Evolutionary conservation across 2,888 invertebrate species (phyloP), one percentile per base, ranked within the genome.

Genomic region (Dryobotodes eremita): DNA sequence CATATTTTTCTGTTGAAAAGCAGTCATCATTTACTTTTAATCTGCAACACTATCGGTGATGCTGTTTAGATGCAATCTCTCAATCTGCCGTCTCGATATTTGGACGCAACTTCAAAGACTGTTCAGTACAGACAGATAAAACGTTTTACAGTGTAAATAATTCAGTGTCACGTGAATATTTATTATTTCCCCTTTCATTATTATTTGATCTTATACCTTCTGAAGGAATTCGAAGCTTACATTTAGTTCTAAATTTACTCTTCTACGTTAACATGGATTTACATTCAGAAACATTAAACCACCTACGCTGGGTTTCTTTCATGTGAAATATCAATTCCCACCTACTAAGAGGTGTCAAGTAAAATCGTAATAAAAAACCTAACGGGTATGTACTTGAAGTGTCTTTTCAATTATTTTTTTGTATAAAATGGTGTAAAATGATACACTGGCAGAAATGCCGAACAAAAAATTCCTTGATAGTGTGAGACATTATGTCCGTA

Each of bases 91-190:
- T 75, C 36, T 17, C 17, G 71, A 59, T 64, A 85, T 85, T 85
- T 82, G 59, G 86, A 74, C 48, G 64, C 36, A 7, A 71, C 76
- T 81, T 87, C 82, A 81, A 85, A 84, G 82, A 61, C 57, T 36
- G 31, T 36, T 62, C 31, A 8, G 57, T 50, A 65, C 64, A 75
- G 20, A 81, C 31, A 73, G 66, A 80, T 62, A 53, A 71, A 82
- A 79, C n/a, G 13, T 61, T 75, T 72, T 70, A 65, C 26, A 48
- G 10, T 46, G 48, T 80, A 75, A 85, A 83, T 85, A 70, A 85
- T 72, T 83, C 50, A 85, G 71, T 75, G 69, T 70, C 69, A 72
- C 26, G 55, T 61, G 23, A 72, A 85, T 83, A 75, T 85, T 75
- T 70, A 84, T 71, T 68, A 82, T 71, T 73, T 79, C 46, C 55